Conservation (phyloP, 1,140 invertebrate species). For the Drosophila malerkotliana region DNA sequence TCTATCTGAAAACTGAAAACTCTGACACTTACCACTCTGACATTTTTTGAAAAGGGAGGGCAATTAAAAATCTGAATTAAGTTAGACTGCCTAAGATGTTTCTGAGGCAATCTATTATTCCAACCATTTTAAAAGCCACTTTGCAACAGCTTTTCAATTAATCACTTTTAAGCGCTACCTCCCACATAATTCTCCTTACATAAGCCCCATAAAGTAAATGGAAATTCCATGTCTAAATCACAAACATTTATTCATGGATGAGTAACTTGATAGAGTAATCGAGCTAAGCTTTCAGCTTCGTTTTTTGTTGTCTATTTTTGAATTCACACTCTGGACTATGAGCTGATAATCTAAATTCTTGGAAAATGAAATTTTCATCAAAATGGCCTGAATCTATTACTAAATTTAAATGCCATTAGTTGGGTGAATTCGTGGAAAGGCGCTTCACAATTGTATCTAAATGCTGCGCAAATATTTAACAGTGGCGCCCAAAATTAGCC, state of each 20-base stretch:
- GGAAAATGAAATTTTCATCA: constrained; percentile 1
- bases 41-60: constrained; percentile 16
- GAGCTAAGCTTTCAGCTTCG: neutral
- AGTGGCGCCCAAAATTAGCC: constrained; percentile 47
- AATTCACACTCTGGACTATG: neutral
- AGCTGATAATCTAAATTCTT: constrained; percentile 10
- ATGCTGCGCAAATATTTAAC: constrained; percentile 60
- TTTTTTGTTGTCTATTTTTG: neutral
- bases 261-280: neutral
- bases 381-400: neutral
- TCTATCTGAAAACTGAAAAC: constrained; percentile 14
- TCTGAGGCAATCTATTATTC: neutral
- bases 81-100: too few species aligned
- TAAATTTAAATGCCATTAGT: constrained; percentile 6
- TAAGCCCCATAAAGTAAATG: neutral
- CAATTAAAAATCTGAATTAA: too few species aligned
- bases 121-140: neutral
- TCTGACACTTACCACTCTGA: neutral
- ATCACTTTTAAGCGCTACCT: neutral
- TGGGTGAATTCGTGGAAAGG: constrained; percentile 13
- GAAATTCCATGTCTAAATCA: neutral
- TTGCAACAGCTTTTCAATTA: neutral
- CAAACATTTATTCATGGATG: constrained; percentile 1
- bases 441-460: constrained; percentile 49
- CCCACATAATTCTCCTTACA: constrained; percentile 2